Percentiles rank a stretch among this genome's conserved stretches.
Conservation (phyloP, 2,888 invertebrate species). For the Drosophila fungiperda region DNA sequence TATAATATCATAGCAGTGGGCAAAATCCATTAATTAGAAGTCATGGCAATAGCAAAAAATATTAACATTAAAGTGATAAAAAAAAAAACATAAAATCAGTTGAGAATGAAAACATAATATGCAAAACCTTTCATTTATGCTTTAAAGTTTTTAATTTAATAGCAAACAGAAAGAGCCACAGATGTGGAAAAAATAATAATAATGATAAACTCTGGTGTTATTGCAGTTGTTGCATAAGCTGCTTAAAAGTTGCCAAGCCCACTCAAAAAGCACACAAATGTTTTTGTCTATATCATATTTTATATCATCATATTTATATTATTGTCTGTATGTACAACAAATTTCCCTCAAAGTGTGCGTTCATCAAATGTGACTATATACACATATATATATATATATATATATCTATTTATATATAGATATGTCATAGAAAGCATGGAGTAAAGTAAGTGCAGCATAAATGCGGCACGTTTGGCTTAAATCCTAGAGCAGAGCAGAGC, state of each 20-base stretch:
- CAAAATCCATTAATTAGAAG: constrained; percentile 57
- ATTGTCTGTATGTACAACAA: constrained; percentile 12
- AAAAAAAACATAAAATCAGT: background rate
- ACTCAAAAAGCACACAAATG: constrained; percentile 23
- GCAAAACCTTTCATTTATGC: constrained; percentile 34
- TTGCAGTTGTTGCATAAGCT: constrained; percentile 54
- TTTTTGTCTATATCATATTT: constrained; percentile 33
- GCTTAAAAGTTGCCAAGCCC: constrained; percentile 54
- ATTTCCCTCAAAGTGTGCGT: constrained; percentile 24
- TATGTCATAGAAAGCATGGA: constrained; percentile 6
- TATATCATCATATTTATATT: constrained; percentile 14
- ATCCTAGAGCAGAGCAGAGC: constrained; percentile 41
- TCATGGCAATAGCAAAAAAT: constrained; percentile 17
- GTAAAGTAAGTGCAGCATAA: constrained; percentile 44
- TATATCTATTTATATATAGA: background rate
- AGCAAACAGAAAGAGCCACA: constrained; percentile 8
- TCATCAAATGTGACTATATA: constrained; percentile 14
- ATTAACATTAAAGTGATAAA: constrained; percentile 25
- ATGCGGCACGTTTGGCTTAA: constrained; percentile 61
- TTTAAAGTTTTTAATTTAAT: constrained; percentile 47
- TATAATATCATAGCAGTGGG: background rate
- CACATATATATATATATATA: background rate
- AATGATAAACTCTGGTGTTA: constrained; percentile 3
- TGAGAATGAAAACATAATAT: constrained; percentile 5
- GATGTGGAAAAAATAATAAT: background rate